phyloP scores from a whole-genome alignment of 2,113 vertebrate genomes.

The Illadopsis cleaveri region DNA sequence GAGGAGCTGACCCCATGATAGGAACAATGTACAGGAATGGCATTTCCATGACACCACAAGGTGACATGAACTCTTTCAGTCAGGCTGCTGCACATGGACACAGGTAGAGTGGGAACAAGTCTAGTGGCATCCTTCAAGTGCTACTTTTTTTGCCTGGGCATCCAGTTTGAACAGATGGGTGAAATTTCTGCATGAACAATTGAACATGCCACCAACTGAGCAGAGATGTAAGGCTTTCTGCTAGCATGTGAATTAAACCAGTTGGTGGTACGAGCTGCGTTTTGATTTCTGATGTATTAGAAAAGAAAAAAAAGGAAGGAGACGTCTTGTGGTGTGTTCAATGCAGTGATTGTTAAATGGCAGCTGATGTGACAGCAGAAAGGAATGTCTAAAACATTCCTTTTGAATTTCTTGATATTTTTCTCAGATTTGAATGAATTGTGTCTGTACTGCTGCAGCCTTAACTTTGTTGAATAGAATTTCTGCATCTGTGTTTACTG shows the following conservation, averaged over 20 bases:
- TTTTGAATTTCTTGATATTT: neutral
- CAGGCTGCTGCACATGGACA: conserved; percentile 98
- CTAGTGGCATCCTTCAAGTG: conserved; percentile 8
- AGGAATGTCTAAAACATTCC: conserved; percentile 27
- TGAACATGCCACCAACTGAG: neutral
- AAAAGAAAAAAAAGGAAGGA: neutral
- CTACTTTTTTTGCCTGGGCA: neutral
- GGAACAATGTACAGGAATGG: conserved; percentile 97
- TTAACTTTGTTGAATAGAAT: neutral
- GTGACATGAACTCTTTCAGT: conserved; percentile 99
- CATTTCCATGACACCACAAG: conserved; percentile 92
- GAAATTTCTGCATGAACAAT: conserved; percentile 28
- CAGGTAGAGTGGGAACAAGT: conserved; percentile 84
- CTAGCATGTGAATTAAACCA: conserved; percentile 27
- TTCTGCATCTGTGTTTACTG: conserved; percentile 10
- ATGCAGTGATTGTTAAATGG: conserved; percentile 16
- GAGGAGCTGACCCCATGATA: conserved; percentile 94
- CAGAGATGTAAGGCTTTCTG: neutral
- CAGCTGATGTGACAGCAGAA: neutral
- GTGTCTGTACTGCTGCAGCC: neutral
- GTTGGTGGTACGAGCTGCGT: conserved; percentile 2
- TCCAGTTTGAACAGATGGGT: neutral
- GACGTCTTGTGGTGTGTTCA: neutral
- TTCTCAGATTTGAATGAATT: neutral
- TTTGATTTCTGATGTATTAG: neutral